Percentiles rank a stretch among this genome's conserved stretches.
Conservation (phyloP, 2,888 invertebrate genomes). For the Deilephila porcellus region DNA sequence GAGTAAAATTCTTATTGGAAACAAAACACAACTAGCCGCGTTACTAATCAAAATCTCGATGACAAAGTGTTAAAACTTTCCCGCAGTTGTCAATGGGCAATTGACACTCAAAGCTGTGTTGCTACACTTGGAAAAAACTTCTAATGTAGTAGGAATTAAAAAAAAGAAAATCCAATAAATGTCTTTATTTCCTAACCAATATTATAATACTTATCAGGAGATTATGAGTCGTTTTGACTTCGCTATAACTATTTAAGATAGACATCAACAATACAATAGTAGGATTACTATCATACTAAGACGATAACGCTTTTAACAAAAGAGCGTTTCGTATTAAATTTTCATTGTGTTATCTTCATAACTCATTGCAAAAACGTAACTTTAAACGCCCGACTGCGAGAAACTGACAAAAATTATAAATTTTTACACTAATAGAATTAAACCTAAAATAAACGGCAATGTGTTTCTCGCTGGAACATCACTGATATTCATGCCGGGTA, state of each 20-base stretch:
- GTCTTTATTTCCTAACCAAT: conserved; percentile 70
- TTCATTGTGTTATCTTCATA: not conserved
- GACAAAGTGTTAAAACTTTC: conserved; percentile 11
- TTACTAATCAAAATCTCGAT: conserved; percentile 18
- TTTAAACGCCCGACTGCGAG: not conserved
- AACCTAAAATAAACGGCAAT: conserved; percentile 6
- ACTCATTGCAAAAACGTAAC: not conserved
- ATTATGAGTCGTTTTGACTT: conserved; percentile 53
- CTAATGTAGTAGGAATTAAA: conserved; percentile 33
- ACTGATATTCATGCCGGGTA: not conserved
- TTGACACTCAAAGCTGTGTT: not conserved
- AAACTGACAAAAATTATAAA: not conserved
- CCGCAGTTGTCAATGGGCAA: conserved; percentile 1
- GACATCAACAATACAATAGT: conserved; percentile 37
- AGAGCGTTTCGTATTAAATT: conserved; percentile 13
- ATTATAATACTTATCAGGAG: conserved; percentile 66
- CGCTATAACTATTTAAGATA: conserved; percentile 31
- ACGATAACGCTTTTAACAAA: conserved; percentile 25
- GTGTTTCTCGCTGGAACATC: not conserved
- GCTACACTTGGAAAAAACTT: conserved; percentile 13
- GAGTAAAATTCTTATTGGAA: conserved; percentile 26
- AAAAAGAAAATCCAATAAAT: conserved; percentile 67
- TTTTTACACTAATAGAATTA: not conserved
- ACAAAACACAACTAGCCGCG: conserved; percentile 35
- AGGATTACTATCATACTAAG: conserved; percentile 20